Evolutionary conservation across 30 jellyfish, hydroid and myxozoan species (phyloP), one percentile per base, ranked within the genome.

Genomic region (Aurelia sp.): DNA sequence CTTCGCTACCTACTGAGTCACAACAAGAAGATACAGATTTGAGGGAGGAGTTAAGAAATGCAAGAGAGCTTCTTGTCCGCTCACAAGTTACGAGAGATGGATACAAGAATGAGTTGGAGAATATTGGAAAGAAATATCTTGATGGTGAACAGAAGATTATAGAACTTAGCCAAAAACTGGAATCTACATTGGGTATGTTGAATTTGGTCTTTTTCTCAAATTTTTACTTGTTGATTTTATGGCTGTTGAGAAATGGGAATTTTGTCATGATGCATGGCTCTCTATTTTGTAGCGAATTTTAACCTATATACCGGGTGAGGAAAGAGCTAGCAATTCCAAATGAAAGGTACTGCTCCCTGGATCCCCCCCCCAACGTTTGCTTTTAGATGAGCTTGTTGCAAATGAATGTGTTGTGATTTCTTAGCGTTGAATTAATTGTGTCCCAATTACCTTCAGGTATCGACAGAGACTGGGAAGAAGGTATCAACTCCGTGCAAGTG

Each of bases 121-220:
- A 83, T 16, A 22, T 82, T 23, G 86, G 90, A 18, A 88, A 84
- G 64, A 75, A 76, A 58, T 76, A 89, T 11, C 51, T 93, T 53
- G 90, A 68, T 27, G 79, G 98, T 60, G 97, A 93, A 66, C 92
- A 93, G 62, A 78, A 66, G 33, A 92, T 71, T 4, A 70, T 93
- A 4, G 86, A 84, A 31, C 86, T 93, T 5, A 89, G 96, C 50
- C 85, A 76, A 47, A 92, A 88, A 50, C 61, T 93, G 57, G 96
- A 93, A 5, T 35, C 86, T 9, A 18, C 37, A 41, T 19, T 50
- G 27, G 87, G 93, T 84, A 59, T 17, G 85, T 13, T 17, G 16
- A 20, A 11, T 41, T 11, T 31, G 15, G 55, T 12, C 13, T 2
- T 8, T 44, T 44, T 44, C 11, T 40, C 51, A 40, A 27, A 27